phyloP scores from a whole-genome alignment of 2,888 invertebrate species.

The Drosophila anomalata region DNA sequence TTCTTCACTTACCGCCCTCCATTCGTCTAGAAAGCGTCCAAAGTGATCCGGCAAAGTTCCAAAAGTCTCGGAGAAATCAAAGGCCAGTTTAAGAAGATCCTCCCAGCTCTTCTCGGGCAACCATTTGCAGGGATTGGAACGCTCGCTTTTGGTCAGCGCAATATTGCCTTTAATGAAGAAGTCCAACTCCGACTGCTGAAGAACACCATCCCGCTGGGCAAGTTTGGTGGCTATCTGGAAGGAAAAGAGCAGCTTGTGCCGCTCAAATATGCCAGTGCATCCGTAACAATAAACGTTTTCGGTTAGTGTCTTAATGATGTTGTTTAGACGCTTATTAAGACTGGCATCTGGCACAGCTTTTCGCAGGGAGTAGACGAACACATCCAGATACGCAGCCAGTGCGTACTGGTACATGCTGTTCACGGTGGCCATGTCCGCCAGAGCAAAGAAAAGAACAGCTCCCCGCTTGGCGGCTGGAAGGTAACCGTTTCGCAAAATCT shows the following conservation, averaged over 20 bases:
- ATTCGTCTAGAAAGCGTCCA: constrained; percentile 84
- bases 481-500: constrained; percentile 92
- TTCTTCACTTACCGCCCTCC: constrained; percentile 87
- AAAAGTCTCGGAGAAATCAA: constrained; percentile 89
- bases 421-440: constrained; percentile 94
- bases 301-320: constrained; percentile 93
- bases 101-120: constrained; percentile 91
- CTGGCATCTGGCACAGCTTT: constrained; percentile 93
- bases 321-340: constrained; percentile 89
- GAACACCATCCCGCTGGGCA: constrained; percentile 87
- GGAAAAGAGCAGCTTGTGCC: constrained; percentile 94
- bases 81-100: constrained; percentile 90
- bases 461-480: constrained; percentile 93
- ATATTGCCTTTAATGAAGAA: constrained; percentile 96
- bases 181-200: constrained; percentile 90
- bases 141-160: constrained; percentile 89
- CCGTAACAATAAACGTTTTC: constrained; percentile 96
- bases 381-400: constrained; percentile 92
- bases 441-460: constrained; percentile 94
- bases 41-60: constrained; percentile 87
- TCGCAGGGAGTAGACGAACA: constrained; percentile 91
- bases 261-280: constrained; percentile 96
- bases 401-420: constrained; percentile 97
- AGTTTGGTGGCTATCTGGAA: constrained; percentile 95
- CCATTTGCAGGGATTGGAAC: constrained; percentile 89